These are phyloP conservation scores for Ophioderma brevispina DNA, from an alignment of 35 echinoderm and acorn worm genomes.

Conservation along the genomic window DNA sequence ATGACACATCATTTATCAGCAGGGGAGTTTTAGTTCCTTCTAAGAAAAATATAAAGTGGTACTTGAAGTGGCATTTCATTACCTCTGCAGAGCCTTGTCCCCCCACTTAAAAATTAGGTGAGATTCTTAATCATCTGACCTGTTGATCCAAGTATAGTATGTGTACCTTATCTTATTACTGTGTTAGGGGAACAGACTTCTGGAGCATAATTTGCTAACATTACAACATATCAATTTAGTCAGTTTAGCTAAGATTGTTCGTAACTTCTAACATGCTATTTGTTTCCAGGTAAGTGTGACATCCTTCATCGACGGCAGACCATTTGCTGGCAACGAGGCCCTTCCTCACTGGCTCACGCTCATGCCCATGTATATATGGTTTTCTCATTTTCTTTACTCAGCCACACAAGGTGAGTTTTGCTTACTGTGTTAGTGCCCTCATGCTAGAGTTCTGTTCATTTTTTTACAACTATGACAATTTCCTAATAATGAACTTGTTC, in stretches of 20 bases:
- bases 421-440: no score
- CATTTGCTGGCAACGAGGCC: conserved; percentile 10
- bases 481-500: no score
- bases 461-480: no score
- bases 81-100: no score
- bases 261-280: neutral
- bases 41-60: no score
- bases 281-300: conserved; percentile 46
- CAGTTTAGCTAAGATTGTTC: neutral
- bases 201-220: no score
- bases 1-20: no score
- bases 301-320: conserved; percentile 43
- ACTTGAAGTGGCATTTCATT: no score
- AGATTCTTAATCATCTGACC: neutral
- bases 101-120: neutral
- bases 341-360: conserved; percentile 82
- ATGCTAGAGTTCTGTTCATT: no score
- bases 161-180: neutral
- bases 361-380: conserved; percentile 90
- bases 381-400: conserved; percentile 89
- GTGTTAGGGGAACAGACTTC: no score
- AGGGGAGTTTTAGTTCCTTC: no score
- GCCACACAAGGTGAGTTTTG: conserved; percentile 83
- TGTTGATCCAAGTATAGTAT: neutral
- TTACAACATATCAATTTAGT: neutral